Base-by-base conservation (phyloP, 2,797 vertebrate genomes). In the Denticeps clupeoides region DNA sequence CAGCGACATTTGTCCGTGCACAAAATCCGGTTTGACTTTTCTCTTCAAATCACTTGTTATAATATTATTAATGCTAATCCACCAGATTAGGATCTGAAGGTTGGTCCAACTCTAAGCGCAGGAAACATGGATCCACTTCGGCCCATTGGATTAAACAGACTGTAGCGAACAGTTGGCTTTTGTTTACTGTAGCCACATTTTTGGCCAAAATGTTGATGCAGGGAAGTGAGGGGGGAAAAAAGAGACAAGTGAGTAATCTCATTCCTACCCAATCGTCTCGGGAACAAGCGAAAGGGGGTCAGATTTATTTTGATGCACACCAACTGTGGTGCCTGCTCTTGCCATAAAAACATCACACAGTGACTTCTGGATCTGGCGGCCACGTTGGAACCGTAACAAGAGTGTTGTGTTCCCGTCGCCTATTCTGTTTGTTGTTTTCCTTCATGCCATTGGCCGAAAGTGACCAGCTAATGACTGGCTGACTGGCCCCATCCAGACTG, bases 231-330 rank as follows among this genome's bases (percentile, higher is more conserved):
- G 4, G 13, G 32, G 16, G 2, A 6, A 16, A 16, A 18, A 18
- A 8, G 15, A 35, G 35, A 15, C 35, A 35, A 32, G 15, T 32
- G 32, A 35, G 35, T 35, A 35, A 35, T 35, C 32, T 32, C 35
- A 32, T 7, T 32, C 32, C 13, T 32, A 32, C 32, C 35, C 32
- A 35, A 18, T 35, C 32, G 32, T 35, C 32, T 35, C 18, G 32
- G 32, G 32, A 35, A 32, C 32, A 35, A 32, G 32, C 32, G 35
- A 35, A 15, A 32, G 13, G 5, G 32, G 13, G 32, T 35, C 13
- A 35, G 32, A 35, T 35, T 35, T 35, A 35, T 35, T 35, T 35
- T 35, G 32, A 35, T 32, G 35, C 32, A 35, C 32, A 18, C 32
- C 32, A 35, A 35, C 32, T 35, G 27, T 44, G 45, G 18, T 11